Conservation (phyloP, 1,140 invertebrate genomes). For the Scaptomyza graminum region DNA sequence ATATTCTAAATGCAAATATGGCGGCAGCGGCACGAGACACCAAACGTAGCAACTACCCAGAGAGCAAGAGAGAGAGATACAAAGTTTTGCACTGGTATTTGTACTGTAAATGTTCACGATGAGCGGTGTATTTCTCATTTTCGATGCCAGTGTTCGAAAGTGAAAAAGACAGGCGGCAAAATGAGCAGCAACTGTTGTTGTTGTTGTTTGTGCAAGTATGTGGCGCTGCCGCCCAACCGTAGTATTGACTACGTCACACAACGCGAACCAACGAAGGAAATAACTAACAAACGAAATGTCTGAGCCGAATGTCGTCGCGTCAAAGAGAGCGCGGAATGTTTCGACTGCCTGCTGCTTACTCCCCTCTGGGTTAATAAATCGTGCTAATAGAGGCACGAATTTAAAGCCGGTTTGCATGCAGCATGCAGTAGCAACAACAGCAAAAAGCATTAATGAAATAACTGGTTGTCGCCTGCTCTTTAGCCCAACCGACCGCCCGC, state of each 20-base stretch:
- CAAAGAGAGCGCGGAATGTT: conserved; percentile 23
- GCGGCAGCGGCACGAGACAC: conserved; percentile 69
- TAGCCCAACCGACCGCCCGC: too few species aligned
- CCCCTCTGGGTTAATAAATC: conserved; percentile 79
- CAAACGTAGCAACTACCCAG: conserved; percentile 14
- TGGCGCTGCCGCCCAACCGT: conserved; percentile 32
- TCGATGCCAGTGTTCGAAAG: conserved; percentile 47
- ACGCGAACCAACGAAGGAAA: background rate
- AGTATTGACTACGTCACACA: conserved; percentile 33
- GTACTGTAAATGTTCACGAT: conserved; percentile 13
- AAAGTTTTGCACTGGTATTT: conserved; percentile 17
- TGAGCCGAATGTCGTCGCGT: conserved; percentile 19
- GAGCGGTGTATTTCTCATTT: conserved; percentile 30
- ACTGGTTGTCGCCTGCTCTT: background rate
- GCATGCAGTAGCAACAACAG: conserved; percentile 36
- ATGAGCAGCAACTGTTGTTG: conserved; percentile 32
- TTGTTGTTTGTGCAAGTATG: conserved; percentile 72
- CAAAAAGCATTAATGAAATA: conserved; percentile 69
- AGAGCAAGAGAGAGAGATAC: conserved; percentile 28
- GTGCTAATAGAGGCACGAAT: conserved; percentile 82
- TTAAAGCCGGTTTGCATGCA: conserved; percentile 75
- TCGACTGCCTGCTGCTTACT: conserved; percentile 40
- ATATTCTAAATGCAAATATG: conserved; percentile 78
- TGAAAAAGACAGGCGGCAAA: conserved; percentile 54
- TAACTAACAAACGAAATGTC: background rate